Evolutionary conservation across 2,113 vertebrate species (phyloP).

Genomic region (Prietella phreatophila): DNA sequence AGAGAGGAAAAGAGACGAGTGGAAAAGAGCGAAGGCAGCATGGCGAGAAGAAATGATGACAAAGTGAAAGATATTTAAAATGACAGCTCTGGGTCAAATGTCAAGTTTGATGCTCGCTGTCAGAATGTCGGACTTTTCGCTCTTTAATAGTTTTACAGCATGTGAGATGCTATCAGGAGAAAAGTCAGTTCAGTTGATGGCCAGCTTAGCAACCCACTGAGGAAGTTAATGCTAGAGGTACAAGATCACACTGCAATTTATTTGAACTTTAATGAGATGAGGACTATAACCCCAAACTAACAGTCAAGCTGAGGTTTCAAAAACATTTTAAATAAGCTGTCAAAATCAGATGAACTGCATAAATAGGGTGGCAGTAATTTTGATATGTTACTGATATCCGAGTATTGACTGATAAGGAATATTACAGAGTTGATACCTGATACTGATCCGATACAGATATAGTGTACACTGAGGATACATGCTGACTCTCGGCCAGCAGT

Average conservation of each 20-base stretch:
- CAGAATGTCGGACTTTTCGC: not conserved
- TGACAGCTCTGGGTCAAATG: constrained; percentile 26
- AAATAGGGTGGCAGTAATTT: not conserved
- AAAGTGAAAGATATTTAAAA: constrained; percentile 27
- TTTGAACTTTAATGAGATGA: not conserved
- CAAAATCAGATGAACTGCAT: not conserved
- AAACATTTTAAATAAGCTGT: not conserved
- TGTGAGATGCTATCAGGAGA: not conserved
- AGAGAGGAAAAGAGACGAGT: not conserved
- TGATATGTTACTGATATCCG: not conserved
- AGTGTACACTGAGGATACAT: not conserved
- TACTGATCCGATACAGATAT: not conserved
- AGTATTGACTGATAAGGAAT: not conserved
- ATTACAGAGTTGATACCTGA: constrained; percentile 10
- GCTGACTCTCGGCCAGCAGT: not conserved
- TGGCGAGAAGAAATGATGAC: constrained; percentile 11
- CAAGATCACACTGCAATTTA: not conserved
- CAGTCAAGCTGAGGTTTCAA: not conserved
- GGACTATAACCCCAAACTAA: constrained; percentile 3
- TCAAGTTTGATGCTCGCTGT: constrained; percentile 2
- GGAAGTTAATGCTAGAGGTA: not conserved
- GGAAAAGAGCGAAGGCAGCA: not conserved
- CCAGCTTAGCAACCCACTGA: not conserved
- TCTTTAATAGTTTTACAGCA: constrained; percentile 18
- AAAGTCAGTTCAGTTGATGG: not conserved